Evolutionary conservation across 2,888 invertebrate genomes (phyloP).

Genomic region (Plagodis dolabraria): DNA sequence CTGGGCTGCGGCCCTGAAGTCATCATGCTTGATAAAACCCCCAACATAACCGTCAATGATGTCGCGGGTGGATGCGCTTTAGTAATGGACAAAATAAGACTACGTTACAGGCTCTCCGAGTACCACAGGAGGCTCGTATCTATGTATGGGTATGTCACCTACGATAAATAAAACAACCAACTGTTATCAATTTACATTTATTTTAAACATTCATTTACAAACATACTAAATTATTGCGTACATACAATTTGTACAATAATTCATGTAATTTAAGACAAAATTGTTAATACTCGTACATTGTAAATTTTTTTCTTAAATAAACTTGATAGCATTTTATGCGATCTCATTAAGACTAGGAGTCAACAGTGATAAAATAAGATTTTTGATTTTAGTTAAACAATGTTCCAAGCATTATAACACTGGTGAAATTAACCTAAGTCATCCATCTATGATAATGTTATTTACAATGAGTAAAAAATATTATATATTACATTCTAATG

Average conservation of each 20-base stretch:
- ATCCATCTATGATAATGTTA: slow-evolving; percentile 54
- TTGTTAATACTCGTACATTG: slow-evolving; percentile 68
- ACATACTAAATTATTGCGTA: slow-evolving; percentile 73
- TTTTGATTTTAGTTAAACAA: slow-evolving; percentile 61
- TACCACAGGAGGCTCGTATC: slow-evolving; percentile 57
- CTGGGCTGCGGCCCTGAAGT: slow-evolving; percentile 35
- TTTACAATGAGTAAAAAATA: slow-evolving; percentile 68
- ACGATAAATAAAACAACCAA: slow-evolving; percentile 27
- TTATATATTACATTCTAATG: slow-evolving; percentile 51
- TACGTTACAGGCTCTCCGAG: slow-evolving; percentile 44
- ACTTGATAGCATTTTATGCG: slow-evolving; percentile 76
- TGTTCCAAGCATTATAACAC: slow-evolving; percentile 48
- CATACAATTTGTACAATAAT: slow-evolving; percentile 79
- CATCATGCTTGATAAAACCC: slow-evolving; percentile 46
- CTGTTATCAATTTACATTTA: slow-evolving; percentile 78
- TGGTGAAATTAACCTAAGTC: slow-evolving; percentile 55
- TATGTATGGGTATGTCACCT: slow-evolving; percentile 36
- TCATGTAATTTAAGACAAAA: slow-evolving; percentile 49
- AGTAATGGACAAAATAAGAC: slow-evolving; percentile 53
- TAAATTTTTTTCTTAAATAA: slow-evolving; percentile 51
- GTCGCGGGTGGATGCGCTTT: slow-evolving; percentile 62
- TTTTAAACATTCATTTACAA: slow-evolving; percentile 78
- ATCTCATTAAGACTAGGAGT: slow-evolving; percentile 74
- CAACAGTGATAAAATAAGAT: slow-evolving; percentile 65
- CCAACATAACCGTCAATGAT: slow-evolving; percentile 57